Base-by-base conservation (phyloP, 2,888 invertebrate species). In the Drosophila stalkeri region DNA sequence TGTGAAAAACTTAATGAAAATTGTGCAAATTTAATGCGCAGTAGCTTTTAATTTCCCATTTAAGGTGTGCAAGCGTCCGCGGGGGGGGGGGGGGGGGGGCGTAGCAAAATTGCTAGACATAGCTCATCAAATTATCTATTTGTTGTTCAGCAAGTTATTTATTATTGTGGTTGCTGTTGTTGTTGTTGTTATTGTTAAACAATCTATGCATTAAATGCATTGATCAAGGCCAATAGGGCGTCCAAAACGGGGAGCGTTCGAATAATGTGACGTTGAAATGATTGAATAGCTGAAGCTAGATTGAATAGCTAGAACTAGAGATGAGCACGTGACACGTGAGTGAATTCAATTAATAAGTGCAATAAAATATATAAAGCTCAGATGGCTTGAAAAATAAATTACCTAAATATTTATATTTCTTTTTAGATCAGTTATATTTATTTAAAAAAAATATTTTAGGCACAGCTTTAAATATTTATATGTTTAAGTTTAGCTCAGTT, bases 11-110 rank as follows among this genome's bases (percentile, higher is more conserved):
- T 44, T 61, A 64, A 66, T 79, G 61, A 59, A 77, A 77, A 79
- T 74, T 70, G 79, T 33, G 61, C 67, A 71, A 77, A 73, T 79
- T 65, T 65, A 84, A 82, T 88, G 84, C 84, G 84, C 84, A 84
- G 78, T 82, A 57, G 64, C 56, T 80, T 84, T 82, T 80, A 85
- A 85, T 89, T 86, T 83, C 66, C 89, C 86, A 74, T 84, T 84
- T 88, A 86, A 72, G 84, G 89, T 71, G 79, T 73, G 68, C 64
- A 70, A 72, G 11, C 14, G 9, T 27, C 47, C 3, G 0, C 1
- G 33, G n/a, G n/a, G 16, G 3, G 31, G 16, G 41, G 1, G 49
- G 6, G 35, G 39, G 7, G 16, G 16, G 39, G 16, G 8, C 6
- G 7, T 1, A n/a, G 31, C 39, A 11, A 16, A 11, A 20, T 4